phyloP scores from a whole-genome alignment of 64 coral and sea anemone species.

The Platygyra sinensis region DNA sequence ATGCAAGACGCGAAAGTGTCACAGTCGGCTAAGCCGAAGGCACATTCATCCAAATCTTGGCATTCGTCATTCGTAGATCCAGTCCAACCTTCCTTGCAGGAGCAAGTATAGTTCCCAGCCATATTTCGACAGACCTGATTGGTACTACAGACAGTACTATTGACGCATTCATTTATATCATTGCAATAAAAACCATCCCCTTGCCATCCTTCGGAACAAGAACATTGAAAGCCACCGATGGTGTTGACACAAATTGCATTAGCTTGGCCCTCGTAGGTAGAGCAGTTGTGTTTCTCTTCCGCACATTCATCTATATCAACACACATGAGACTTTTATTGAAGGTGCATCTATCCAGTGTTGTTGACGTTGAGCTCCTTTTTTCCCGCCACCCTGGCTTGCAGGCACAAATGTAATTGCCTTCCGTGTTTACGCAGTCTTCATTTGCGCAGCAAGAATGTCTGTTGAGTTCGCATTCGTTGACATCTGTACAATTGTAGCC shows the following conservation, averaged over 20 bases:
- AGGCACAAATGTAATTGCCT: slow-evolving; percentile 52
- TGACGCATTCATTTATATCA: slow-evolving; percentile 59
- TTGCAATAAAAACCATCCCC: slow-evolving; percentile 65
- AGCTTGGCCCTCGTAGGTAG: slow-evolving; percentile 23
- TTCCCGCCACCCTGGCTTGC: slow-evolving; percentile 62
- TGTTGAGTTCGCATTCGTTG: slow-evolving; percentile 63
- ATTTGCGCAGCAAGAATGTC: slow-evolving; percentile 61
- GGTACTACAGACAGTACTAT: slow-evolving; percentile 36
- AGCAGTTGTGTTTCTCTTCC: slow-evolving; percentile 69
- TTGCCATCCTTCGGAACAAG: slow-evolving; percentile 50
- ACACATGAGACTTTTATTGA: slow-evolving; percentile 4
- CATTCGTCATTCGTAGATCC: slow-evolving; percentile 23
- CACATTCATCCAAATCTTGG: slow-evolving; percentile 60
- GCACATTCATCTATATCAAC: slow-evolving; percentile 72
- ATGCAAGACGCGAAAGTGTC: slow-evolving; percentile 52
- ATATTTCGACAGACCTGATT: slow-evolving; percentile 56
- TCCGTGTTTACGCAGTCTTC: slow-evolving; percentile 65
- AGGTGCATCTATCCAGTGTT: background rate
- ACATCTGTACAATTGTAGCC: slow-evolving; percentile 64
- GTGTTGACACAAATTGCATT: slow-evolving; percentile 61
- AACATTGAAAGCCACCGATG: slow-evolving; percentile 59
- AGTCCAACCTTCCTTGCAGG: slow-evolving; percentile 53
- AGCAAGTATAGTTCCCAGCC: slow-evolving; percentile 58
- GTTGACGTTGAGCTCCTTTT: background rate
- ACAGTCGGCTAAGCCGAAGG: slow-evolving; percentile 45